Base-by-base conservation (phyloP, 2,888 invertebrate species). In the Aphodius sticticus region DNA sequence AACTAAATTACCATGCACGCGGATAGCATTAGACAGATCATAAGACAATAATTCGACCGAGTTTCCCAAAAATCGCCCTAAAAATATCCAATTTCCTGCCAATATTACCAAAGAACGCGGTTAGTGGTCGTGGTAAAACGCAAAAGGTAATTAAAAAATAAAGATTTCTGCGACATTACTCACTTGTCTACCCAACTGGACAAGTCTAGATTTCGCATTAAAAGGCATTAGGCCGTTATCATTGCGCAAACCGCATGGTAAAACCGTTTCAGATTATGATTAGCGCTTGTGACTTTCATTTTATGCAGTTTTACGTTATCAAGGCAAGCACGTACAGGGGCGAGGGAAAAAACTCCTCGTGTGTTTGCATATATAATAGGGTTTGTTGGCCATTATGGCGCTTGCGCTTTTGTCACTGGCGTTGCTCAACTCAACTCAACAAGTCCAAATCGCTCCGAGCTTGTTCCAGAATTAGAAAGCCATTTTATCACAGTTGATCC, bases 321-420 rank as follows among this genome's bases (percentile, higher is more conserved):
- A 80, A 78, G 80, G 80, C 78, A 69, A 79, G 75, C 80, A 77
- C 76, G 70, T 80, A 71, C 69, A 53, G 53, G 53, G 53, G 76
- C 74, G 70, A 53, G 69, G 38, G 75, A 77, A 80, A 77, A 76
- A 72, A 79, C 77, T 69, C 1, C 9, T 53, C 26, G 12, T 53
- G 69, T 74, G 70, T 76, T 38, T 70, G 77, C 75, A 78, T 78
- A 69, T 80, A 77, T 80, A 80, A 80, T 78, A 70, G 80, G 78
- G 76, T 80, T 79, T 80, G 74, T 77, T 71, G 69, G 71, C 72
- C 77, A 53, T 12, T 53, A 7, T 53, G 7, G 53, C 53, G 53
- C 53, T 1, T 5, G 53, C 53, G 53, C 12, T 53, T 72, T 16
- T 72, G 15, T 36, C 6, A n/a, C n/a, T n/a, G 6, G 15, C n/a